Evolutionary conservation across 2,113 vertebrate genomes (phyloP), one percentile per base, ranked within the genome.

Genomic region (Uropsilus gracilis): DNA sequence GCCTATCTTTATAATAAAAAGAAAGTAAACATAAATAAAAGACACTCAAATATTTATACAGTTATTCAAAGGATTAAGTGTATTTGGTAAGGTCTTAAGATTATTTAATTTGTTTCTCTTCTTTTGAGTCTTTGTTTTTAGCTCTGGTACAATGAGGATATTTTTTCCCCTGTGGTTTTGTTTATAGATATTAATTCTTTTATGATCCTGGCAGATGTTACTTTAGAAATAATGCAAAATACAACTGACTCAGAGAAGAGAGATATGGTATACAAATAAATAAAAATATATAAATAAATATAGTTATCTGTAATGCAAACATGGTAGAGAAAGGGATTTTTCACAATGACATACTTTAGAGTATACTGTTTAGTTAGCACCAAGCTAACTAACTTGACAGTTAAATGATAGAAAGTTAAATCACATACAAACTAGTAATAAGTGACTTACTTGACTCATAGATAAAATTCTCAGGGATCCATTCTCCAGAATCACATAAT

Each of bases 21-120:
- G 94, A 97, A 98, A 57, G 94, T 98, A 98, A 98, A 97, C 94
- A 98, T 97, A 98, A 98, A 98, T 97, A 98, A 98, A 98, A 97
- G 95, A 95, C 96, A 97, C 88, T 98, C 97, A 98, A 98, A 98
- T 98, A 98, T 98, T 98, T 98, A 98, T 97, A 97, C 86, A 98
- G 94, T 96, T 96, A 22, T 97, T 98, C 97, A 98, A 97, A 91
- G 93, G 97, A 98, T 98, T 98, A 98, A 97, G 97, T 91, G 97
- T 98, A 96, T 95, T 98, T 98, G 92, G 89, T 97, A 97, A 97
- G 97, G 97, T 97, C 90, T 96, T 97, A 97, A 97, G 96, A 69
- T 97, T 98, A 91, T 84, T 98, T 98, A 46, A 1, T 96, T 97
- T 96, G 34, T 97, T 89, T 71, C 81, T 32, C 64, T 92, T 53